Evolutionary conservation across 2,888 invertebrate species (phyloP).

Genomic region (Trachelus stipa): DNA sequence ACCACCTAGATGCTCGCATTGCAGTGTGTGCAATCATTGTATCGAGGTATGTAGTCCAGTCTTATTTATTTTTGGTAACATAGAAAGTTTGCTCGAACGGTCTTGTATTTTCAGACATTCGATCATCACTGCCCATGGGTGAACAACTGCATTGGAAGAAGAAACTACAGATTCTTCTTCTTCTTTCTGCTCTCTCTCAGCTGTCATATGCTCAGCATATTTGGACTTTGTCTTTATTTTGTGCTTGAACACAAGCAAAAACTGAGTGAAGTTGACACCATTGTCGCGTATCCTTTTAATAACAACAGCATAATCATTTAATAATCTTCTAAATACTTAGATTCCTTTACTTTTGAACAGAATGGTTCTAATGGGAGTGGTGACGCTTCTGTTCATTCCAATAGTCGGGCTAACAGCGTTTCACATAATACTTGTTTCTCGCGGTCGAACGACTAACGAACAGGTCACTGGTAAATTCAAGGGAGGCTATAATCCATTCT

Average conservation of each 20-base stretch:
- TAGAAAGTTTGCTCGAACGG: conserved; percentile 19
- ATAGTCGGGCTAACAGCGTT: conserved; percentile 98
- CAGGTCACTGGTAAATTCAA: conserved; percentile 99
- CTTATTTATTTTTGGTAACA: conserved; percentile 2
- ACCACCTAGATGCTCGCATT: conserved; percentile 98
- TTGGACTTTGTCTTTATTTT: conserved; percentile 91
- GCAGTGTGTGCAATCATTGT: conserved; percentile 99
- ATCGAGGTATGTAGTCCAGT: conserved; percentile 79
- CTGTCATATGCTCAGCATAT: conserved; percentile 98
- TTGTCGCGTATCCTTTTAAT: conserved; percentile 87
- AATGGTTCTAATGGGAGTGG: conserved; percentile 91
- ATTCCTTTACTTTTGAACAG: conserved; percentile 66
- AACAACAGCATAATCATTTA: conserved; percentile 21
- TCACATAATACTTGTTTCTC: conserved; percentile 95
- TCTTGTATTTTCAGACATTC: conserved; percentile 83
- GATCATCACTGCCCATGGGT: conserved; percentile 99
- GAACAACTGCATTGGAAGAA: conserved; percentile 95
- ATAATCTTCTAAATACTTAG: not conserved
- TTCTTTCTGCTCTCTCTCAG: conserved; percentile 97
- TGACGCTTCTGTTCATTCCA: conserved; percentile 92
- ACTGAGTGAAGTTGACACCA: conserved; percentile 83
- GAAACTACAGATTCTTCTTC: conserved; percentile 99
- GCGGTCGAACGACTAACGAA: conserved; percentile 98
- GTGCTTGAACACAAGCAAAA: conserved; percentile 87
- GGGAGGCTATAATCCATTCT: conserved; percentile 98